Evolutionary conservation across 2,888 invertebrate species (phyloP).

Genomic region (Oscheius sp.): DNA sequence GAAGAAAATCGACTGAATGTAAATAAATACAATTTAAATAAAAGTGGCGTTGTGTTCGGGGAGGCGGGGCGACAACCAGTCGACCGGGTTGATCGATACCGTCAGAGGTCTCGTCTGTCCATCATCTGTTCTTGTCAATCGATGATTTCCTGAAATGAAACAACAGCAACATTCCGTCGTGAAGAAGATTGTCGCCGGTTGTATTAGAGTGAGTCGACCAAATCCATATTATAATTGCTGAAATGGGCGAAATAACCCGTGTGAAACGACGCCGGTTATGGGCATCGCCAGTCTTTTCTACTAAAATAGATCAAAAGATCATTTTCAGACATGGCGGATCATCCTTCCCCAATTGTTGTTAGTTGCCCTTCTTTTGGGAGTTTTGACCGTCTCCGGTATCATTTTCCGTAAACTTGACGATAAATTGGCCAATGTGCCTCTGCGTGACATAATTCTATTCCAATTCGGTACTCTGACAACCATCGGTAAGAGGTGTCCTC

Average conservation of each 20-base stretch:
- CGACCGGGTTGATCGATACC: constrained; percentile 20
- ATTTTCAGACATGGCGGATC: constrained; percentile 31
- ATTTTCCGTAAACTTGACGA: constrained; percentile 47
- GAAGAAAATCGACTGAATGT: constrained; percentile 2
- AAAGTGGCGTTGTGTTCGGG: neutral
- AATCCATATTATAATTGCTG: neutral
- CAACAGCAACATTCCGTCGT: constrained; percentile 9
- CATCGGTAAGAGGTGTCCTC: constrained; percentile 39
- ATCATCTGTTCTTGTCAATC: neutral
- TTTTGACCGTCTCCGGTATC: constrained; percentile 40
- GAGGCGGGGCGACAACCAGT: constrained; percentile 20
- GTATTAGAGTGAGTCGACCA: neutral
- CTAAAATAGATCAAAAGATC: neutral
- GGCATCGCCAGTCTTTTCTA: neutral
- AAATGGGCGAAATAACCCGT: neutral
- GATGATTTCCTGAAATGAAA: constrained; percentile 13
- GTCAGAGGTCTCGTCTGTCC: neutral
- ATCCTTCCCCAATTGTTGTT: constrained; percentile 47
- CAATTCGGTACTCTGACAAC: constrained; percentile 55
- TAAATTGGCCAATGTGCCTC: constrained; percentile 34
- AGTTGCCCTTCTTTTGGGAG: constrained; percentile 27
- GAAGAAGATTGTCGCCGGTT: constrained; percentile 8
- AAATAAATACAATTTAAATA: no score
- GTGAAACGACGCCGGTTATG: neutral
- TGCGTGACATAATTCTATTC: constrained; percentile 53